A percentile compares a stretch with the other conserved stretches of the same genome.
phyloP scores from a whole-genome alignment of 2,113 vertebrate species.

The Pseudorectes ferrugineus region DNA sequence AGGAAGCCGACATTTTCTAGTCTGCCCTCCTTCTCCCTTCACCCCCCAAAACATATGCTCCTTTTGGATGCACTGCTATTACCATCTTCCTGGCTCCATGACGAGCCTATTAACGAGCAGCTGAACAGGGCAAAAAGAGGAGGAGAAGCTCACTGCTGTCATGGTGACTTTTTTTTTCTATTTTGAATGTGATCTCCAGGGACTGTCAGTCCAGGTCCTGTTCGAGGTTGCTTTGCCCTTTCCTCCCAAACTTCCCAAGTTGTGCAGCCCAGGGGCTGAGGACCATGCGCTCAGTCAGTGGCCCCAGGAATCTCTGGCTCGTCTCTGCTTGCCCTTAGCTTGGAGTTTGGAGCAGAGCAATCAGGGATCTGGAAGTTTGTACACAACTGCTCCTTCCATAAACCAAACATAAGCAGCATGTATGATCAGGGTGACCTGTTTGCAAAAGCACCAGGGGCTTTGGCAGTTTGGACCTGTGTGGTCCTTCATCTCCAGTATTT shows the following conservation, averaged over 20 bases:
- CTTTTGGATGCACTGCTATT: neutral
- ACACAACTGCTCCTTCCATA: neutral
- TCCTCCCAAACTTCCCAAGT: neutral
- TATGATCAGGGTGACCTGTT: neutral
- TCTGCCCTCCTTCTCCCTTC: neutral
- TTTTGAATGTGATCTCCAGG: neutral
- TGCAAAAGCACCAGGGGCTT: neutral
- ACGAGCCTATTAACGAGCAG: neutral
- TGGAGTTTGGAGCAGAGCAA: neutral
- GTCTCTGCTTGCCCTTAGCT: neutral
- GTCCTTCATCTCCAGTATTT: neutral
- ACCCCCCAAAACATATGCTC: neutral
- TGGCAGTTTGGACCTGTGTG: neutral
- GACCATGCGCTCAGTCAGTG: accelerated
- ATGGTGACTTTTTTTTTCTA: neutral
- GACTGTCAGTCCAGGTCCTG: neutral
- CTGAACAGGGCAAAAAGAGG: neutral
- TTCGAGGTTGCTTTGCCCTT: neutral
- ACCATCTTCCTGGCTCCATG: neutral
- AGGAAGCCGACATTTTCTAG: neutral
- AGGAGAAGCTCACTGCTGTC: neutral
- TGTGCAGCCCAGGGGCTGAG: neutral
- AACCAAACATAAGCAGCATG: accelerated
- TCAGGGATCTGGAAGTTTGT: neutral
- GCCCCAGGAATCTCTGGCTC: neutral